Percentiles rank a stretch among this genome's conserved stretches.
These are phyloP conservation scores for Willowsia nigromaculata DNA, from an alignment of 2,888 invertebrate genomes.

Conservation along the genomic window DNA sequence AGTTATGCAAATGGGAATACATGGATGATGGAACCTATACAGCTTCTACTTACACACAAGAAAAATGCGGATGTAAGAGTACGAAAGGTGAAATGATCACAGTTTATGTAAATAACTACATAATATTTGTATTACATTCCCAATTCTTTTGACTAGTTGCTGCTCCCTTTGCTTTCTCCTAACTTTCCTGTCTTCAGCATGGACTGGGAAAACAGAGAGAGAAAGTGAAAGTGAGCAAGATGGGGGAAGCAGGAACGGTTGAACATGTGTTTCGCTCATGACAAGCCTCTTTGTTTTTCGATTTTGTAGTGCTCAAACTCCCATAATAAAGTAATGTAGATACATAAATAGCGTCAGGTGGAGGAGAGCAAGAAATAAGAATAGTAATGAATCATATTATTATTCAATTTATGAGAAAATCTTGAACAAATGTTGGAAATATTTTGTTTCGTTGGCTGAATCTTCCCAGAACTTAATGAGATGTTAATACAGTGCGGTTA, in stretches of 20 bases:
- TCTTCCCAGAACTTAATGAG: not conserved
- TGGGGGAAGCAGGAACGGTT: not conserved
- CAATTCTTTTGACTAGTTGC: not conserved
- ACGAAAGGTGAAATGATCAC: not conserved
- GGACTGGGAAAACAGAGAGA: conserved; percentile 4
- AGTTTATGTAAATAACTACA: conserved; percentile 14
- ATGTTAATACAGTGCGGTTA: not conserved
- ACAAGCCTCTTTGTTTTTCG: not conserved
- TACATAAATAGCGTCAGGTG: not conserved
- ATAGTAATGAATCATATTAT: conserved; percentile 12
- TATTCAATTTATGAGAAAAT: not conserved
- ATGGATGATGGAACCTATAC: too few species aligned
- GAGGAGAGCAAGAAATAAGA: not conserved
- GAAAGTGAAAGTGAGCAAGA: conserved; percentile 21
- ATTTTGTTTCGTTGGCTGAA: not conserved
- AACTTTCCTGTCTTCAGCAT: conserved; percentile 23
- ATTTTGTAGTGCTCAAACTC: not conserved
- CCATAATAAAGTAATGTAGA: not conserved
- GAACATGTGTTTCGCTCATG: not conserved
- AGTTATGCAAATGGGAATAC: not conserved
- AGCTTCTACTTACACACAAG: not conserved
- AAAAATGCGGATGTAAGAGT: not conserved
- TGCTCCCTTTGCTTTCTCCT: not conserved
- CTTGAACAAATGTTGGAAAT: not conserved
- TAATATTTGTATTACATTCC: not conserved